Percentiles rank a stretch among this genome's conserved stretches.
phyloP scores from a whole-genome alignment of 2,888 invertebrate genomes.

The Dasypolia templi region DNA sequence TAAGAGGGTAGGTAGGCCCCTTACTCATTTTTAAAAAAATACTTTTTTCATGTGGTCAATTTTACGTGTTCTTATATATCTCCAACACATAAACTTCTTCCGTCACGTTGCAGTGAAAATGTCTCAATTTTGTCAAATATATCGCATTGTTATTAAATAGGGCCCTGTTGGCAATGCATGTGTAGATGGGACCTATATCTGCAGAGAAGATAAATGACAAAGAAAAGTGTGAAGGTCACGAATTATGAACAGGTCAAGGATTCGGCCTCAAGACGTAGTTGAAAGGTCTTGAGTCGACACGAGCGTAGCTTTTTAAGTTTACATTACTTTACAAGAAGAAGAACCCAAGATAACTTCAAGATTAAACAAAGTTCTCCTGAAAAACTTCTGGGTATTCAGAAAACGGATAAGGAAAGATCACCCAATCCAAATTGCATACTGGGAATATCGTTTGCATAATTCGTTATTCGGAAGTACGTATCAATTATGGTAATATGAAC shows the following conservation, averaged over 20 bases:
- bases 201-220: neutral
- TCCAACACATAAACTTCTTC: too few species aligned
- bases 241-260: constrained; percentile 1
- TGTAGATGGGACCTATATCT: neutral
- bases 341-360: neutral
- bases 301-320: neutral
- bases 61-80: too few species aligned
- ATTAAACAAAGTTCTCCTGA: neutral
- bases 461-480: neutral
- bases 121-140: neutral
- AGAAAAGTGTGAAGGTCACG: neutral
- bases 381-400: neutral
- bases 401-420: constrained; percentile 3
- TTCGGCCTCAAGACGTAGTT: neutral
- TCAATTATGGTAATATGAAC: constrained; percentile 23
- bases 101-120: neutral
- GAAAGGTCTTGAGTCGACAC: neutral
- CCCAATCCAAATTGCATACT: constrained; percentile 13
- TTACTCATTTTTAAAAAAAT: too few species aligned
- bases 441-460: constrained; percentile 28
- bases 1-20: too few species aligned
- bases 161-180: neutral
- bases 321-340: neutral
- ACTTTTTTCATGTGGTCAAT: too few species aligned
- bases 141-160: neutral